phyloP scores from a whole-genome alignment of 2,888 invertebrate genomes.

The Ectropis crepuscularia region DNA sequence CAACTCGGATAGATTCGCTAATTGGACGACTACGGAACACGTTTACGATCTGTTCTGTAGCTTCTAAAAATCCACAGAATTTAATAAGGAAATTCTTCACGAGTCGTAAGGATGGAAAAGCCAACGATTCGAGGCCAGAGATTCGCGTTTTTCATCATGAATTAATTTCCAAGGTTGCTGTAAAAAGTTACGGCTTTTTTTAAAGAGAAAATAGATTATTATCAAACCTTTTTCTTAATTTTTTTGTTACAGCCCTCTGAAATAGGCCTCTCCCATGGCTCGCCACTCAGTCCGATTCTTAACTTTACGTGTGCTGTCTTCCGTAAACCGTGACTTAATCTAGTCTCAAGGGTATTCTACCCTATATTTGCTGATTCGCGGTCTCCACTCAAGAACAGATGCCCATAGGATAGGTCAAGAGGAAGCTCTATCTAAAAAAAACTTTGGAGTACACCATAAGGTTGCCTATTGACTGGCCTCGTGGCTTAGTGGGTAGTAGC shows the following conservation, averaged over 20 bases:
- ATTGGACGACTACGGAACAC: background rate
- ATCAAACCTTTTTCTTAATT: background rate
- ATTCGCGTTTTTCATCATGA: slow-evolving; percentile 8
- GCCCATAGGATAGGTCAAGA: too few relatives aligned
- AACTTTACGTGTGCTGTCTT: too few relatives aligned
- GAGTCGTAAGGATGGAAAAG: background rate
- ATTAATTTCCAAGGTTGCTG: slow-evolving; percentile 6
- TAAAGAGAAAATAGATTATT: background rate
- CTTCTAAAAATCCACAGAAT: background rate
- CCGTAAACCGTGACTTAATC: too few relatives aligned
- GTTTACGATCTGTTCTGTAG: background rate
- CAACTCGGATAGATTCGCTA: background rate
- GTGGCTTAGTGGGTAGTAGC: too few relatives aligned
- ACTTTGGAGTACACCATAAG: too few relatives aligned
- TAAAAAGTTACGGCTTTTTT: slow-evolving; percentile 3
- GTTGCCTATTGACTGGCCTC: too few relatives aligned
- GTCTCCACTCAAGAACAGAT: too few relatives aligned
- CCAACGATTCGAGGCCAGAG: background rate
- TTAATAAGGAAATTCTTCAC: slow-evolving; percentile 7
- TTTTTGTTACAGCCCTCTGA: background rate
- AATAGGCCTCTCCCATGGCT: too few relatives aligned
- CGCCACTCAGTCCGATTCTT: too few relatives aligned
- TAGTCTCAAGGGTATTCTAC: too few relatives aligned
- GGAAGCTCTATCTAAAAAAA: background rate
- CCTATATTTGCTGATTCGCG: too few relatives aligned